Evolutionary conservation across 2,797 vertebrate genomes (phyloP), one percentile per base, ranked within the genome.

Genomic region (Momotus momota): DNA sequence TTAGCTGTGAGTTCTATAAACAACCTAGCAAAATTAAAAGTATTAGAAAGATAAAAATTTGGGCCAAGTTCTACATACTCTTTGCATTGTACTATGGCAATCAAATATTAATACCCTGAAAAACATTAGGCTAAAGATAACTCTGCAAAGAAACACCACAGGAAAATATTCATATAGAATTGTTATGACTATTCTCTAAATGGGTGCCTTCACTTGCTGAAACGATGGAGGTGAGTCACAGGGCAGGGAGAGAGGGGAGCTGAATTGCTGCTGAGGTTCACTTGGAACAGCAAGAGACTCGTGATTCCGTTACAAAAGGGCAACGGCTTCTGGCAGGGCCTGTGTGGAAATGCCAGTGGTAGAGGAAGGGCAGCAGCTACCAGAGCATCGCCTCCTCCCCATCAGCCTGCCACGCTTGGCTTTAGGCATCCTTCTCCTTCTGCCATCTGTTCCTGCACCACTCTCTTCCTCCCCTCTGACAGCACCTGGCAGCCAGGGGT

Each of bases 351-450:
- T 38, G 49, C 7, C 9, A 22, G 13, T 4, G 6, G 14, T 14
- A n/a, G 61, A 61, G 26, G 4, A 54, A 66, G 38, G 38, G 10
- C 7, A 6, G 26, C 45, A 64, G 67, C 75, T 13, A 25, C 2
- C 13, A 26, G 6, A 54, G 20, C 17, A 6, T 45, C 0, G 0
- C 12, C 25, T 93, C 12, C 25, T 93, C 10, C 29, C 10, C 9
- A 6, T 26, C 48, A 49, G n/a, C 58, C 43, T 40, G 33, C 17
- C 41, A 20, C 0, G 0, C 33, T 7, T 14, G 61, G 18, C 19
- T 58, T 40, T 57, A 49, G 66, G 33, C 10, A 2, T 27, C n/a
- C 41, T 31, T 38, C 14, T 49, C 9, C 31, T 49, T 51, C 22
- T 22, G 52, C 66, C 60, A 16, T 8, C 54, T 23, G 10, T 10